These are phyloP conservation scores for Agonopterix subpropinquella DNA, from an alignment of 2,888 invertebrate genomes.

Conservation along the genomic window DNA sequence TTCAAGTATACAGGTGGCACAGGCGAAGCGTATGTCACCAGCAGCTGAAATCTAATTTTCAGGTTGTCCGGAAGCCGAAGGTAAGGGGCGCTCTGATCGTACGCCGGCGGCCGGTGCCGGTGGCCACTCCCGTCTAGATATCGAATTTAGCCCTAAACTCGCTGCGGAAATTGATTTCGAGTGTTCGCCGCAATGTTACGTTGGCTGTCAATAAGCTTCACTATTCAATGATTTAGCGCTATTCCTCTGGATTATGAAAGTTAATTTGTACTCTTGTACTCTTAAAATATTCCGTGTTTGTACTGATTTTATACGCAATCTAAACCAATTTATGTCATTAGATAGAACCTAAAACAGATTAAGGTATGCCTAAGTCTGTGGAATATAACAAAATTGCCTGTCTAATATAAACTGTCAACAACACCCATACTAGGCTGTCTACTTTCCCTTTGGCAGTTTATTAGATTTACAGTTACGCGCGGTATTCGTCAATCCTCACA, in stretches of 20 bases:
- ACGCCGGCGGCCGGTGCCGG: slow-evolving; percentile 11
- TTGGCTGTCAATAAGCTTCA: slow-evolving; percentile 42
- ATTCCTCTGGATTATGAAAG: background rate
- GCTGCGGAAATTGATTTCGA: slow-evolving; percentile 61
- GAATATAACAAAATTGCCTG: background rate
- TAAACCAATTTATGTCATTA: too few relatives aligned
- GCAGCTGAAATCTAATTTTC: slow-evolving; percentile 62
- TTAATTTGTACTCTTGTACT: too few relatives aligned
- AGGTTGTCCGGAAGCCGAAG: slow-evolving; percentile 49
- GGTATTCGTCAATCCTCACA: slow-evolving; percentile 38
- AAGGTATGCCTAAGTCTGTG: too few relatives aligned
- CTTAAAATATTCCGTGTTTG: too few relatives aligned
- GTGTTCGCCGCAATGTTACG: slow-evolving; percentile 44
- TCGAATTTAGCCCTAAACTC: slow-evolving; percentile 51
- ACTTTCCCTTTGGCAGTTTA: slow-evolving; percentile 12
- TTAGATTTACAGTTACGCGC: slow-evolving; percentile 33
- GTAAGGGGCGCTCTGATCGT: slow-evolving; percentile 28
- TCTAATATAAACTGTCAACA: background rate
- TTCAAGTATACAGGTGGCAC: background rate
- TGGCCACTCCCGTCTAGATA: slow-evolving; percentile 23
- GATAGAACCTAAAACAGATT: too few relatives aligned
- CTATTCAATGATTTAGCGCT: slow-evolving; percentile 42
- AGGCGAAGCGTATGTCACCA: slow-evolving; percentile 36
- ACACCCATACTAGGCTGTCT: too few relatives aligned
- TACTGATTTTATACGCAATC: too few relatives aligned